A percentile compares a stretch with the other conserved stretches of the same genome.
Evolutionary conservation across 2,113 vertebrate species (phyloP).

Genomic region (Rostratula benghalensis): DNA sequence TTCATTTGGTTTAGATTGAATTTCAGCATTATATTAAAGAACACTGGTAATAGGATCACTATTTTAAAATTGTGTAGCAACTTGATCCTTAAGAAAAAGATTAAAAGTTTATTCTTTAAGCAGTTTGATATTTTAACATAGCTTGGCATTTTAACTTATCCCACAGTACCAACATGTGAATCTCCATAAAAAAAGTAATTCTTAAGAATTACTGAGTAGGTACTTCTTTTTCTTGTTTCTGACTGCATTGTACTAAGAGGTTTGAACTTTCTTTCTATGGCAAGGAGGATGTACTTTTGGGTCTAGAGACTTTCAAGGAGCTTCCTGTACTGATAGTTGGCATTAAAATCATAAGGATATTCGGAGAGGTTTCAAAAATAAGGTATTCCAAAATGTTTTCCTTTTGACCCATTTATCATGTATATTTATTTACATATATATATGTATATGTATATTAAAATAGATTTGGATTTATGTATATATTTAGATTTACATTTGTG

Average conservation of each 20-base stretch:
- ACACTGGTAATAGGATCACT: not conserved
- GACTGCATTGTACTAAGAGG: not conserved
- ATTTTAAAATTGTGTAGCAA: not conserved
- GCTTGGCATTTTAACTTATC: not conserved
- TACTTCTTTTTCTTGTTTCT: not conserved
- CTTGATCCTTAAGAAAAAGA: not conserved
- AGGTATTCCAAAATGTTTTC: not conserved
- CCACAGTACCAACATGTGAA: not conserved
- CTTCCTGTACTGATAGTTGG: not conserved
- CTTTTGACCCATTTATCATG: not conserved
- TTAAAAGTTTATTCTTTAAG: not conserved
- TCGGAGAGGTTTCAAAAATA: not conserved
- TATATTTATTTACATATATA: not conserved
- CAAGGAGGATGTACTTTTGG: not conserved
- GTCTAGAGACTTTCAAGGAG: not conserved
- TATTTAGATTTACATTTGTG: not conserved
- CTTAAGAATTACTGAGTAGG: not conserved
- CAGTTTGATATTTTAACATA: not conserved
- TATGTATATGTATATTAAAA: too few relatives aligned
- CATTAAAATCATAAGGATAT: not conserved
- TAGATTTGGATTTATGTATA: not conserved
- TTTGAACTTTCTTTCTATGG: not conserved
- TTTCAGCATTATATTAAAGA: not conserved
- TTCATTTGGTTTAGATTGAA: not conserved
- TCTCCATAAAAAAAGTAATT: not conserved